Conservation (phyloP, 2,888 invertebrate genomes). For the Pollenia labialis region DNA sequence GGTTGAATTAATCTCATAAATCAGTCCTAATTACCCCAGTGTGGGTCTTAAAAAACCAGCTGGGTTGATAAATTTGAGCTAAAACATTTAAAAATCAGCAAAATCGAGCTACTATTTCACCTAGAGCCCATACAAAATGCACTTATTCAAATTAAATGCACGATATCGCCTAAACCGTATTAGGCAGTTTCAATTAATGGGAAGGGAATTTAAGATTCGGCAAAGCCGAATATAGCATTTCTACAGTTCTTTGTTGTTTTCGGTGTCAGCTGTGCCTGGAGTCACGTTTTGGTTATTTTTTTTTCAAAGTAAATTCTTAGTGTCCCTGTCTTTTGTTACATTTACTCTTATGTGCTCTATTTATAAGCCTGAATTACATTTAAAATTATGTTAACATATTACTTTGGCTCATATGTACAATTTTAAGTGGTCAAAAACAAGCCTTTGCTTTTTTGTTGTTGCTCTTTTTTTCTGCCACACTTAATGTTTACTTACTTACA, state of each 20-base stretch:
- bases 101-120: too few species aligned
- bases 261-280: conserved; percentile 23
- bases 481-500: conserved; percentile 6
- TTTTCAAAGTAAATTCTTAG: not conserved
- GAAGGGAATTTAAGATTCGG: too few species aligned
- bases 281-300: conserved; percentile 13
- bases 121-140: too few species aligned
- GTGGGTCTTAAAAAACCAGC: too few species aligned
- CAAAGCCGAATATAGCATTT: not conserved
- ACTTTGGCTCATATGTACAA: conserved; percentile 52
- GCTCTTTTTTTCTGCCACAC: not conserved
- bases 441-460: conserved; percentile 6
- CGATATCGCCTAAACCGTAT: too few species aligned
- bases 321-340: not conserved
- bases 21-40: too few species aligned
- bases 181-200: too few species aligned
- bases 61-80: too few species aligned
- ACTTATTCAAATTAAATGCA: too few species aligned
- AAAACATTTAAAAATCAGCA: too few species aligned
- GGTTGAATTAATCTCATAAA: too few species aligned
- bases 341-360: conserved; percentile 44
- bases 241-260: not conserved
- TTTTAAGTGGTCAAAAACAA: conserved; percentile 1
- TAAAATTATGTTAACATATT: conserved; percentile 67
- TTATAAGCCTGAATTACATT: conserved; percentile 57